phyloP scores from a whole-genome alignment of 1,140 invertebrate genomes.

The Tetramorium simillimum region DNA sequence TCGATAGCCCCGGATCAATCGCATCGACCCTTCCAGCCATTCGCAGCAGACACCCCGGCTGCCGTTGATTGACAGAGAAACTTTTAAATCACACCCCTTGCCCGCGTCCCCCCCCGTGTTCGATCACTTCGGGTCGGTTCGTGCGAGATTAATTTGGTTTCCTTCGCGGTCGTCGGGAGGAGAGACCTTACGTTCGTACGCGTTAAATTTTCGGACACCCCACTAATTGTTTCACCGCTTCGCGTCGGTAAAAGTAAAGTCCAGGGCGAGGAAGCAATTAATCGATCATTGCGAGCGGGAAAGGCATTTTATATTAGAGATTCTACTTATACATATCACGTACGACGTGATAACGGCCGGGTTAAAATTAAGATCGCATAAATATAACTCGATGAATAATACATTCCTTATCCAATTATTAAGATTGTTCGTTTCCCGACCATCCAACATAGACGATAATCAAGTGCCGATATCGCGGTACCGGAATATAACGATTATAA shows the following conservation, averaged over 20 bases:
- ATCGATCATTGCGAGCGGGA: neutral
- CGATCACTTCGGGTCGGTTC: constrained; percentile 21
- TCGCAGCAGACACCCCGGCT: constrained; percentile 72
- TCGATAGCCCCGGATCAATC: constrained; percentile 73
- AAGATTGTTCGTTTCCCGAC: constrained; percentile 53
- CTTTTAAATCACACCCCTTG: constrained; percentile 75
- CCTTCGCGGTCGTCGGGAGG: neutral
- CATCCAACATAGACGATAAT: constrained; percentile 41
- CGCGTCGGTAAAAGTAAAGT: neutral
- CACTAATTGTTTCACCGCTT: neutral
- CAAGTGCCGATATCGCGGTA: constrained; percentile 49
- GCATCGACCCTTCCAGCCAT: constrained; percentile 73
- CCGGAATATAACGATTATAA: constrained; percentile 52
- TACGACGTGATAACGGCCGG: neutral
- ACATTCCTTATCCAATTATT: constrained; percentile 48
- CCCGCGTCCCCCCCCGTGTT: neutral
- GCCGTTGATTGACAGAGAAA: constrained; percentile 80
- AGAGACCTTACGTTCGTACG: neutral
- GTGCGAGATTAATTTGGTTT: constrained; percentile 36
- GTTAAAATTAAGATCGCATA: constrained; percentile 54
- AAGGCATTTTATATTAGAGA: neutral
- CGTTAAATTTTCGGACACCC: constrained; percentile 1
- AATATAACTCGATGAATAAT: constrained; percentile 58
- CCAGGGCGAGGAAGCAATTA: neutral
- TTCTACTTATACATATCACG: neutral